Evolutionary conservation across 1,140 invertebrate species (phyloP).

Genomic region (Drosophila ananassae): DNA sequence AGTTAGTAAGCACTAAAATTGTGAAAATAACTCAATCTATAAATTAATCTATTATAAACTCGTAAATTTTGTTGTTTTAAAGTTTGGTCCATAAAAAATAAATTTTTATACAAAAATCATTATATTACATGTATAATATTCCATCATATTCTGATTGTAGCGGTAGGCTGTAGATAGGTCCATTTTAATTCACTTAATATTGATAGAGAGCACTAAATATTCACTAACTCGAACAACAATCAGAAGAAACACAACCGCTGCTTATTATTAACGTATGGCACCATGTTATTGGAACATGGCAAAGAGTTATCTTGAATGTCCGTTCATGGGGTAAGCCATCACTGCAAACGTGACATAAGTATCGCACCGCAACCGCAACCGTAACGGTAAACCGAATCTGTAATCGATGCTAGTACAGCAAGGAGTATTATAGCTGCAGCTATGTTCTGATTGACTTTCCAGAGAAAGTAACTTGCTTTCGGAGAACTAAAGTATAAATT

Average conservation of each 20-base stretch:
- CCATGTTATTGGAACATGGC: slow-evolving; percentile 9
- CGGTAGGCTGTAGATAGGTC: slow-evolving; percentile 96
- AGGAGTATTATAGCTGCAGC: slow-evolving; percentile 23
- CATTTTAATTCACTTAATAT: slow-evolving; percentile 83
- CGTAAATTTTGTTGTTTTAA: no score
- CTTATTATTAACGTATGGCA: slow-evolving; percentile 6
- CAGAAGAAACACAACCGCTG: slow-evolving; percentile 6
- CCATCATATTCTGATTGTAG: slow-evolving; percentile 99
- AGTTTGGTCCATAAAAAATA: background rate
- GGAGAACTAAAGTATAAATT: slow-evolving; percentile 36
- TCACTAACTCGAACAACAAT: background rate
- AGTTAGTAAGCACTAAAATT: no score
- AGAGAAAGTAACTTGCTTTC: slow-evolving; percentile 10
- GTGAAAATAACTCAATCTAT: no score
- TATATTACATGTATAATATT: slow-evolving; percentile 98
- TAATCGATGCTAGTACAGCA: slow-evolving; percentile 39
- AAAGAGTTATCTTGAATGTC: background rate
- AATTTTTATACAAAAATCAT: background rate
- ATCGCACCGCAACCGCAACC: slow-evolving; percentile 39
- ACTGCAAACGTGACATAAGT: slow-evolving; percentile 16
- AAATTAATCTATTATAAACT: no score
- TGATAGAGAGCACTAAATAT: background rate
- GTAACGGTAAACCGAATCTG: slow-evolving; percentile 39
- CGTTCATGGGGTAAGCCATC: slow-evolving; percentile 13
- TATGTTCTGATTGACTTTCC: slow-evolving; percentile 47